These are phyloP conservation scores for Bradypodion ventrale DNA, from an alignment of 2,797 vertebrate species.

Conservation along the genomic window DNA sequence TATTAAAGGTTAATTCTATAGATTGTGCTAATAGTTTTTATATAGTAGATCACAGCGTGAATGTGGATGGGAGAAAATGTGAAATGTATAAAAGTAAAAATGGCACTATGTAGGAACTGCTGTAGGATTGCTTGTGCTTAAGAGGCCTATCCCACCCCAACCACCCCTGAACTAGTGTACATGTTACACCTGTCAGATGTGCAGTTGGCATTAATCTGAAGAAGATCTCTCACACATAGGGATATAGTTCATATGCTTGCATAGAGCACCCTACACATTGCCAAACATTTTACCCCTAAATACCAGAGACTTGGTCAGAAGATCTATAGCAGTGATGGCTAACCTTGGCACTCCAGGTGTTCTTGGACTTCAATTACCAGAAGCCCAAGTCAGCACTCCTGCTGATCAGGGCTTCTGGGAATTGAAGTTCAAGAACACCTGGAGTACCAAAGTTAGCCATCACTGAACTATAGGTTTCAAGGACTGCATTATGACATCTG, in stretches of 20 bases:
- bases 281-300: neutral
- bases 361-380: too few species aligned
- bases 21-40: neutral
- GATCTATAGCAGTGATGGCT: too few species aligned
- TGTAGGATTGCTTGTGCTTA: neutral
- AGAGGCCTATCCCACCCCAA: neutral
- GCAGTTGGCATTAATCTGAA: neutral
- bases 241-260: neutral
- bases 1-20: neutral
- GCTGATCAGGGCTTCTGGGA: too few species aligned
- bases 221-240: neutral
- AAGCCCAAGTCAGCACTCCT: too few species aligned
- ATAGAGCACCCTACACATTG: neutral
- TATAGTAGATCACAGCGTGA: neutral
- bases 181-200: neutral
- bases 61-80: neutral
- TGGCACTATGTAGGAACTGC: neutral
- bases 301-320: neutral
- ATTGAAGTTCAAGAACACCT: too few species aligned
- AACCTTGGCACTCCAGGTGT: too few species aligned
- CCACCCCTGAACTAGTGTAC: neutral
- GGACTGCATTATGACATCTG: neutral
- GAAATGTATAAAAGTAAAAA: neutral
- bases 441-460: too few species aligned
- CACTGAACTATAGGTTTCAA: too few species aligned